These are phyloP conservation scores for Stenopsyche tienmushanensis DNA, from an alignment of 1,140 invertebrate species.

Conservation along the genomic window DNA sequence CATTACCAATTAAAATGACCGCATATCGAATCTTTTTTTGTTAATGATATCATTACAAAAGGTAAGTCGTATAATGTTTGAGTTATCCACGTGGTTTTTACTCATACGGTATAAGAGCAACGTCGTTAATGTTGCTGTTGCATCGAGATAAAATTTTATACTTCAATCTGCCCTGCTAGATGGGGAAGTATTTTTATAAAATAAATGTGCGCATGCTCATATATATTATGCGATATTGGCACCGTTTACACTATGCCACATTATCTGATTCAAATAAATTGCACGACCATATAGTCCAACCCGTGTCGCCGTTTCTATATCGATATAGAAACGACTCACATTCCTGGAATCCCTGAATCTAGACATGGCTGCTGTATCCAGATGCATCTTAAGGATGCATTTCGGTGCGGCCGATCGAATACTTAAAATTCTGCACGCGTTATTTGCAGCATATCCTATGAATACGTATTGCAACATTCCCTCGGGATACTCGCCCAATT, in stretches of 20 bases:
- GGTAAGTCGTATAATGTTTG: no score
- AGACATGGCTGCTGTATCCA: conserved; percentile 7
- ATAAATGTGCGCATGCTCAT: background rate
- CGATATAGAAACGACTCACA: conserved; percentile 3
- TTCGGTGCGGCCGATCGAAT: background rate
- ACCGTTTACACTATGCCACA: conserved; percentile 11
- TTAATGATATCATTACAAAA: background rate
- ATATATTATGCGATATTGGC: background rate
- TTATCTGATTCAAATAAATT: conserved; percentile 26
- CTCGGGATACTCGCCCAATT: no score
- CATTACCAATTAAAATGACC: background rate
- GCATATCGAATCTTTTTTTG: background rate
- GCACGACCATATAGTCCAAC: conserved; percentile 20
- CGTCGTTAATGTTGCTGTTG: no score
- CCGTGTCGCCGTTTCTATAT: conserved; percentile 15
- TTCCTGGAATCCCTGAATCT: conserved; percentile 21
- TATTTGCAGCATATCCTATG: conserved; percentile 4
- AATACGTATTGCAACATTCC: background rate
- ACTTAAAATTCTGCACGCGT: conserved; percentile 1
- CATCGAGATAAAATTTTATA: no score
- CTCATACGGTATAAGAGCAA: no score
- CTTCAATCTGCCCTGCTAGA: no score
- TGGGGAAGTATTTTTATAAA: background rate
- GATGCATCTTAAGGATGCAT: conserved; percentile 15
- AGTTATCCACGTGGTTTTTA: no score